These are phyloP conservation scores for Silurus aristotelis DNA, from an alignment of 2,797 vertebrate species.

Conservation along the genomic window DNA sequence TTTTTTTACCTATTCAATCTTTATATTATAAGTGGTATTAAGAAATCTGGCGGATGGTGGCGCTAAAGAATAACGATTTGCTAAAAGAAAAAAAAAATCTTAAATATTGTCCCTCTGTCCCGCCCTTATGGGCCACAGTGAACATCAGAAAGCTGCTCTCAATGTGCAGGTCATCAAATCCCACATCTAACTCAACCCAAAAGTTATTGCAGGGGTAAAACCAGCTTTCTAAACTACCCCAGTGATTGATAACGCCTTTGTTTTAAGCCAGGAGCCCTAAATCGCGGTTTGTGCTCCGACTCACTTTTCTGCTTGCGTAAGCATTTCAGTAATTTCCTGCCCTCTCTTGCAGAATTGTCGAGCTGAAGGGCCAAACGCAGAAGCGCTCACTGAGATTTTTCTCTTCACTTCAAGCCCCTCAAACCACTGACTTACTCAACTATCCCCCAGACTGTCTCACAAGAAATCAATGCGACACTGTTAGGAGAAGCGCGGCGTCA, in stretches of 20 bases:
- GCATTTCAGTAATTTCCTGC: conserved; percentile 61
- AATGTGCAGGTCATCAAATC: background rate
- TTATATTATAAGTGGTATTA: background rate
- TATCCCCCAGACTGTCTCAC: background rate
- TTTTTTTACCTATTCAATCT: background rate
- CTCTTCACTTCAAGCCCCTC: background rate
- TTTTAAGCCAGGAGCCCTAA: background rate
- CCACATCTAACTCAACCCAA: background rate
- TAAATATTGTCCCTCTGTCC: conserved; percentile 50
- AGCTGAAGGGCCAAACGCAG: conserved; percentile 30
- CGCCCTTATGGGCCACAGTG: conserved; percentile 40
- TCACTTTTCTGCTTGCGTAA: conserved; percentile 64
- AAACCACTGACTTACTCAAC: background rate
- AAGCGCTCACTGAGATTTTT: conserved; percentile 38
- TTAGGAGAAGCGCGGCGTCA: background rate
- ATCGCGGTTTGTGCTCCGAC: conserved; percentile 17
- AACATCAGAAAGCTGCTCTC: conserved; percentile 10
- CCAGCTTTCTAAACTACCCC: background rate
- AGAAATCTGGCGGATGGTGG: conserved; percentile 58
- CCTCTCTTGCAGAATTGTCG: conserved; percentile 44
- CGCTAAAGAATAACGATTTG: conserved; percentile 59
- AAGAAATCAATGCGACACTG: background rate
- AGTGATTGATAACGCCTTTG: background rate
- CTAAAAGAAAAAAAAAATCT: background rate
- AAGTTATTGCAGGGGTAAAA: too few species aligned